These are phyloP conservation scores for Lethrus apterus DNA, from an alignment of 1,140 invertebrate genomes.

Conservation along the genomic window DNA sequence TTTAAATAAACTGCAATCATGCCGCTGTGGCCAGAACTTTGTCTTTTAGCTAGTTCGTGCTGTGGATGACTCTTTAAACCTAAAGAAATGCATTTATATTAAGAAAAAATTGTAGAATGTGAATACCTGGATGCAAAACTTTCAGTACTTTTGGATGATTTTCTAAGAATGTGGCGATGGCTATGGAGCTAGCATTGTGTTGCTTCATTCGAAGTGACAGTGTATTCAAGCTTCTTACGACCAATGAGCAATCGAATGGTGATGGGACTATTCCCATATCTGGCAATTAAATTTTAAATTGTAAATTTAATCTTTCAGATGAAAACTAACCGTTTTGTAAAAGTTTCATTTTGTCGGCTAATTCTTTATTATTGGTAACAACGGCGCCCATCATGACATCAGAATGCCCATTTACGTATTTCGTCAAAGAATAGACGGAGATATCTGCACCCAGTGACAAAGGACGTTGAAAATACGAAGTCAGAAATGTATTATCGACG, in stretches of 20 bases:
- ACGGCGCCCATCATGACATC: constrained; percentile 96
- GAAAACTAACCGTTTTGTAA: constrained; percentile 82
- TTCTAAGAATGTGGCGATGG: constrained; percentile 75
- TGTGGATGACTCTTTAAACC: constrained; percentile 89
- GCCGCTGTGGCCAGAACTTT: constrained; percentile 86
- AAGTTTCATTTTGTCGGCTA: constrained; percentile 69
- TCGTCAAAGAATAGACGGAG: constrained; percentile 88
- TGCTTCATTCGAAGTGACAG: constrained; percentile 86
- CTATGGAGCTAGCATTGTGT: constrained; percentile 72
- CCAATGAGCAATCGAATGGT: constrained; percentile 92
- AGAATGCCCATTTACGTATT: constrained; percentile 98
- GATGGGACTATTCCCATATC: constrained; percentile 89
- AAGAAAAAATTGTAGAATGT: constrained; percentile 6
- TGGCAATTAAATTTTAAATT: constrained; percentile 39
- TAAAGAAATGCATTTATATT: too few species aligned
- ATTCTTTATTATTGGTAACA: constrained; percentile 63
- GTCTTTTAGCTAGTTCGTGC: constrained; percentile 71
- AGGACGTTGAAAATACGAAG: constrained; percentile 91
- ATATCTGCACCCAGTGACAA: constrained; percentile 88
- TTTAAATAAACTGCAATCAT: constrained; percentile 87
- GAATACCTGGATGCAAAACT: constrained; percentile 76
- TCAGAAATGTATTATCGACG: constrained; percentile 97
- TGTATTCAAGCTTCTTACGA: constrained; percentile 92
- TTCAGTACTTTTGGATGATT: constrained; percentile 66
- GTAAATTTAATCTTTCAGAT: too few species aligned